Evolutionary conservation across 2,888 invertebrate species (phyloP), one percentile per base, ranked within the genome.

Genomic region (Drosophila niveifrons): DNA sequence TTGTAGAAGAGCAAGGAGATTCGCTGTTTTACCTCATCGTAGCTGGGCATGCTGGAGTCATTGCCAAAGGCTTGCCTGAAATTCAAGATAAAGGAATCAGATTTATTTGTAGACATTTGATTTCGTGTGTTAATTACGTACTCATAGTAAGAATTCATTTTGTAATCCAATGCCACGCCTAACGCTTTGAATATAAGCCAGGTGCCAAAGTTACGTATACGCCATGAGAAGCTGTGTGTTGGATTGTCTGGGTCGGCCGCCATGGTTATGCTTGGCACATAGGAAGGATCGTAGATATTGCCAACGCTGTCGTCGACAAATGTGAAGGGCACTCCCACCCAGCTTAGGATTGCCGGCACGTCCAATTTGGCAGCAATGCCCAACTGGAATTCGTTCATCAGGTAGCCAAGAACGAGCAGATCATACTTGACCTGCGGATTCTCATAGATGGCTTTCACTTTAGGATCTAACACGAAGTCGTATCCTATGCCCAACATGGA

Each of bases 281-380:
- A 90, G 0, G 84, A 43, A 0, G 83, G 58, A 62, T 91, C 90
- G 9, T 73, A 51, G 0, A 91, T 84, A 68, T 91, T 91, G 0
- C 87, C 92, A 9, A 90, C 66, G 29, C 72, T 62, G 0, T 75
- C 51, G 28, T 89, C 84, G 0, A 87, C 17, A 2, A 74, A 48
- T 1, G 70, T 44, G 11, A 90, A 68, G 0, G 90, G 75, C 1
- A 80, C 70, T 1, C 83, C 70, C 39, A 89, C 82, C 77, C 89
- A 90, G 29, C 86, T 87, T 0, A 91, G 2, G 7, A 92, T 72
- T 0, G 86, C 53, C 1, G 92, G 92, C 59, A 90, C 89, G 0
- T 89, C 78, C 29, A 92, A 88, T 46, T 92, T 92, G 1, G 82
- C 88, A 0, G 88, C 91, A 15, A 92, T 23, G 15, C 92, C 92